Conservation (phyloP, 2,797 vertebrate species). For the Delichon dasypus region DNA sequence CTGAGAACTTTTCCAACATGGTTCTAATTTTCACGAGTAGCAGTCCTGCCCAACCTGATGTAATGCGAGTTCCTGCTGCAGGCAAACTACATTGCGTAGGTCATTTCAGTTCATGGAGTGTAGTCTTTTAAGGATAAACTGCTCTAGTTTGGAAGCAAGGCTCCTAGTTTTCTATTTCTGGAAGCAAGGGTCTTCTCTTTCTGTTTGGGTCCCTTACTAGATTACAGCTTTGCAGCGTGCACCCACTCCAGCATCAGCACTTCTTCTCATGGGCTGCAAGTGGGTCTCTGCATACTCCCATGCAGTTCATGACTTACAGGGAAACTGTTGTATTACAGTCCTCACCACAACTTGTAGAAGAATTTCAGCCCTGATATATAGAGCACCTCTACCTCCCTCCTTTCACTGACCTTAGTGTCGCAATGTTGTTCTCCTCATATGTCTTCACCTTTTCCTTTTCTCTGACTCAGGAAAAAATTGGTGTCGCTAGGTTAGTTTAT, state of each 20-base stretch:
- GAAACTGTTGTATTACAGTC: not conserved
- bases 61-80: fast-evolving
- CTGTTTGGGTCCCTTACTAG: not conserved
- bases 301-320: not conserved
- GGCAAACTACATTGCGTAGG: fast-evolving
- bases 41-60: fast-evolving
- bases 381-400: not conserved
- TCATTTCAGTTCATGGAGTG: not conserved
- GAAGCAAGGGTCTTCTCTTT: not conserved
- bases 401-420: not conserved
- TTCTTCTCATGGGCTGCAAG: not conserved
- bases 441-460: not conserved
- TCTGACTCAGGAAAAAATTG: not conserved
- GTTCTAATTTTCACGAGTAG: not conserved
- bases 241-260: not conserved
- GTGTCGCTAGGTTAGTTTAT: not conserved
- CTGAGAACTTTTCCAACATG: fast-evolving
- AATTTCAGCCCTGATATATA: not conserved
- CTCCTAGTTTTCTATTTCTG: not conserved
- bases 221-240: not conserved
- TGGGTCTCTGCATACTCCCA: not conserved
- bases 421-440: not conserved
- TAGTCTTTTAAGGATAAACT: not conserved
- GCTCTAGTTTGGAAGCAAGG: not conserved
- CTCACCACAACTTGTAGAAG: not conserved